phyloP scores from a whole-genome alignment of 2,797 vertebrate genomes.

The Lacerta bilineata region DNA sequence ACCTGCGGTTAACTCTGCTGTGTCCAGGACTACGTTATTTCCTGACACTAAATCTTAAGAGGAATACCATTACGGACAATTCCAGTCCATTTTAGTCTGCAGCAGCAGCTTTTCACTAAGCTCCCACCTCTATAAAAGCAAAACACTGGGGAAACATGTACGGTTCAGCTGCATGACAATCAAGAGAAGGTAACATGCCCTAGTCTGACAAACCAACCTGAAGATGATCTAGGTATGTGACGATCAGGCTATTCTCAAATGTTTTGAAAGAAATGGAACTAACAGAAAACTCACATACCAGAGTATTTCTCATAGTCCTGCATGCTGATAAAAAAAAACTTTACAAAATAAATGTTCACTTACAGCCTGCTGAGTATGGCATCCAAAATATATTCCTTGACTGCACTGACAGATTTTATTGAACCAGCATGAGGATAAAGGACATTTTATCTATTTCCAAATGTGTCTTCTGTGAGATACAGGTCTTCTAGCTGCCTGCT shows the following conservation, averaged over 20 bases:
- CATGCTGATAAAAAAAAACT: not conserved
- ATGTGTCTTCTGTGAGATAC: constrained; percentile 20
- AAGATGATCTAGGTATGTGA: not conserved
- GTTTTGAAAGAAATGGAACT: not conserved
- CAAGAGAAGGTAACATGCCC: not conserved
- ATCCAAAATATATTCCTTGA: rapidly evolving
- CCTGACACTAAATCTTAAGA: too few relatives aligned
- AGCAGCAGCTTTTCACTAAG: not conserved
- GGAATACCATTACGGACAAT: not conserved
- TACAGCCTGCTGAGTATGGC: not conserved
- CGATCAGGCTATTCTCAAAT: not conserved
- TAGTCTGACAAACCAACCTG: not conserved
- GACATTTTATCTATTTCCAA: constrained; percentile 45
- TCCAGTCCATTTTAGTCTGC: not conserved
- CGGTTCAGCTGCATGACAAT: too few relatives aligned
- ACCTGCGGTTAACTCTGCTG: too few relatives aligned
- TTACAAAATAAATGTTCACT: not conserved
- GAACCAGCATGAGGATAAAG: constrained; percentile 31
- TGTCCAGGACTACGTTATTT: too few relatives aligned
- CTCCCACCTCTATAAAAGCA: not conserved
- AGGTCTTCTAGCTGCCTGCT: constrained; percentile 15
- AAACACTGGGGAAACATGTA: too few relatives aligned
- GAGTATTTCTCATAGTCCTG: not conserved
- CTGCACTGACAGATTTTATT: not conserved
- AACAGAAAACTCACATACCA: not conserved